Conservation (phyloP, 1,140 invertebrate genomes). For the Lineus longissimus region DNA sequence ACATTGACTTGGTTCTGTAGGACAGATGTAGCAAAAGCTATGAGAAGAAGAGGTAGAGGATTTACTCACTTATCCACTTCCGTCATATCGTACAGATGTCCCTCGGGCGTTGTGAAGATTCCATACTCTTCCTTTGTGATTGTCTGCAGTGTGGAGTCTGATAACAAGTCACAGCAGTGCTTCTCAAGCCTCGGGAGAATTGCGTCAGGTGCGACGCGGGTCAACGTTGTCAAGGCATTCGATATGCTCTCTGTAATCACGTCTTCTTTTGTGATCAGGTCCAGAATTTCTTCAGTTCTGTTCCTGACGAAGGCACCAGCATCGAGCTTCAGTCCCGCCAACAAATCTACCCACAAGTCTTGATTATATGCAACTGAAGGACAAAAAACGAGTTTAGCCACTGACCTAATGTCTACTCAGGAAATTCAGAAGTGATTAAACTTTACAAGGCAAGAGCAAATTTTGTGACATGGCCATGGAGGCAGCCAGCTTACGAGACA, state of each 20-base stretch:
- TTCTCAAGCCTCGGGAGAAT: slow-evolving; percentile 62
- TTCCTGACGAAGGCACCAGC: slow-evolving; percentile 32
- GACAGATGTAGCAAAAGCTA: not conserved
- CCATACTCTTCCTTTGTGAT: slow-evolving; percentile 84
- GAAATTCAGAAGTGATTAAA: no score
- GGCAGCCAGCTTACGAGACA: no score
- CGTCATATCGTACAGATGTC: slow-evolving; percentile 85
- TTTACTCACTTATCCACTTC: slow-evolving; percentile 71
- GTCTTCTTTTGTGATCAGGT: no score
- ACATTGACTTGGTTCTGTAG: not conserved
- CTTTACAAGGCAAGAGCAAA: no score
- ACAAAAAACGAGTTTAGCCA: not conserved
- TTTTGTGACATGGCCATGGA: no score
- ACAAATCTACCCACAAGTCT: slow-evolving; percentile 42
- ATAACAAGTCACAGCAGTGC: slow-evolving; percentile 60
- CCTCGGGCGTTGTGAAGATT: slow-evolving; percentile 82
- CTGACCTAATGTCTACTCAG: no score
- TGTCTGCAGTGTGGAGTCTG: slow-evolving; percentile 65
- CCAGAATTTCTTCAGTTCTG: slow-evolving; percentile 20
- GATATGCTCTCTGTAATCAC: no score
- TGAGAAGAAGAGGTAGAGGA: not conserved
- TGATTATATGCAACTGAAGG: slow-evolving; percentile 33
- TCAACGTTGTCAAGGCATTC: slow-evolving; percentile 56
- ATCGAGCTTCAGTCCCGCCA: slow-evolving; percentile 35
- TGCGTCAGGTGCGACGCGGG: slow-evolving; percentile 63